Conservation (phyloP, 2,797 vertebrate species). For the Neopelma chrysocephalum region DNA sequence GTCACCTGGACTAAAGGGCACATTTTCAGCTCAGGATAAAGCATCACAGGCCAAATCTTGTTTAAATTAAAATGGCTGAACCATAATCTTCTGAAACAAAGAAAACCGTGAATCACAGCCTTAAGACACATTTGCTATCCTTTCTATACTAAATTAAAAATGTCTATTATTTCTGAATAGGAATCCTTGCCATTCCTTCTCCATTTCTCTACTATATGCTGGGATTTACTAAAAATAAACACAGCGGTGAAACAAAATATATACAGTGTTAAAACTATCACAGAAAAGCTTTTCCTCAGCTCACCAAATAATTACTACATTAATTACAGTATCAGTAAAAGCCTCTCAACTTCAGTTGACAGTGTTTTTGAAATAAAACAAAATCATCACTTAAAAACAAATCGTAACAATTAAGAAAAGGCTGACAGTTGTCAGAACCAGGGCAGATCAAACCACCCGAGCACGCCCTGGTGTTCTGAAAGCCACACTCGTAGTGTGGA, state of each 20-base stretch:
- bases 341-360: neutral
- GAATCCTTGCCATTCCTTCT: neutral
- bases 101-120: neutral
- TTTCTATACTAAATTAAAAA: neutral
- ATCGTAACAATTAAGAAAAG: neutral
- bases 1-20: neutral
- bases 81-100: neutral
- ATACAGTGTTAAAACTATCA: neutral
- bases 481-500: neutral
- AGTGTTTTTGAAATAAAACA: neutral
- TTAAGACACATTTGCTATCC: neutral
- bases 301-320: neutral
- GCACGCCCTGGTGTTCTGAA: neutral
- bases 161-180: neutral
- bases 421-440: neutral
- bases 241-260: neutral
- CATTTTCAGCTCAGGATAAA: neutral
- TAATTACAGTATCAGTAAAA: neutral
- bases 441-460: neutral
- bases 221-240: neutral
- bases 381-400: neutral
- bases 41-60: neutral
- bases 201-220: neutral
- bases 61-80: neutral
- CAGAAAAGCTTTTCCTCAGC: neutral